Evolutionary conservation across 2,113 vertebrate species (phyloP).

Genomic region (Myanophis thanlyinensis): DNA sequence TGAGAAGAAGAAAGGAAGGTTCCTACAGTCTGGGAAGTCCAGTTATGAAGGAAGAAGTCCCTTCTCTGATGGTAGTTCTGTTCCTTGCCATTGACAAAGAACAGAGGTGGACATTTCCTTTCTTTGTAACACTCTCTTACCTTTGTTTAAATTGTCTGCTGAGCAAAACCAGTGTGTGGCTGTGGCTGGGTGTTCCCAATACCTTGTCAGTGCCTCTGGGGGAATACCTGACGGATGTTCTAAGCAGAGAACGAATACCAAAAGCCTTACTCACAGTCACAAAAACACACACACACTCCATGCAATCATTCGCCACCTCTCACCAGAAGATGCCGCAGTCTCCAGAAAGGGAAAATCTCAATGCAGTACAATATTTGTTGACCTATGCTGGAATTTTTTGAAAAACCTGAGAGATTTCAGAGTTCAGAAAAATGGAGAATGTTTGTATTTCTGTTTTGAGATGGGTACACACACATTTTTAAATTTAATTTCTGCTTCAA

Average conservation of each 20-base stretch:
- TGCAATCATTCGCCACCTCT: neutral
- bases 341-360: slow-evolving; percentile 18
- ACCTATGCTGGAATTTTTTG: slow-evolving; percentile 14
- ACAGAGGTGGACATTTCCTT: neutral
- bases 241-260: slow-evolving; percentile 61
- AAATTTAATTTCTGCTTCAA: neutral
- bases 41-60: neutral
- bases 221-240: slow-evolving; percentile 60
- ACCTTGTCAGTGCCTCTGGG: slow-evolving; percentile 39
- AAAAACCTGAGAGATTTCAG: neutral
- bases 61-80: neutral
- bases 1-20: neutral
- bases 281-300: neutral
- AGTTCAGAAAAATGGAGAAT: neutral
- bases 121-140: neutral
- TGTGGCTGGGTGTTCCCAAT: slow-evolving; percentile 62
- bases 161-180: slow-evolving; percentile 50
- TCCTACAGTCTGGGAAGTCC: neutral
- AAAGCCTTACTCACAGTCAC: slow-evolving; percentile 57
- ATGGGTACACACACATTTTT: neutral
- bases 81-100: neutral
- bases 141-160: slow-evolving; percentile 13
- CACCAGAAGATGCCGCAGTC: neutral
- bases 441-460: neutral
- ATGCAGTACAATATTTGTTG: slow-evolving; percentile 8